Base-by-base conservation (phyloP, 2,113 vertebrate genomes). In the Ranitomeya variabilis region DNA sequence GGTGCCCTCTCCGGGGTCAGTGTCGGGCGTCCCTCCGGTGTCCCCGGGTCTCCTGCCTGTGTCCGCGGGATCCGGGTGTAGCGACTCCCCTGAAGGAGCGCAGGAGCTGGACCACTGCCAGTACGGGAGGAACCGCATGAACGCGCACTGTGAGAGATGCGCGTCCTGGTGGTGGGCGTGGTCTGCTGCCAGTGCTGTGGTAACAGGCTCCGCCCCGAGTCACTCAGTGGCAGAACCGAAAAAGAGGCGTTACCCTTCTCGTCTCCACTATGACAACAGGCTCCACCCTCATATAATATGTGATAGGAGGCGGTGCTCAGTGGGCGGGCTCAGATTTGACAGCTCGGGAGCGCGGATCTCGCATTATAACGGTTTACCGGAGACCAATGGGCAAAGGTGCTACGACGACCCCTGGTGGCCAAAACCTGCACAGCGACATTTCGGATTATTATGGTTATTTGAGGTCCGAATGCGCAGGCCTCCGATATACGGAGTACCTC, bases 311-410 rank as follows among this genome's bases (percentile, higher is more conserved):
- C 83, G 83, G 55, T 7, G 10, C 51, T 21, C 37, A 45, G 12
- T 7, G 62, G 86, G 77, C 23, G 86, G 60, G 18, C 62, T n/a
- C 51, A 31, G 14, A 19, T 79, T 80, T 87, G 86, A 87, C 86
- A 87, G 86, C 77, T 87, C 86, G 62, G 14, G 86, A 23, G 66
- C 51, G 76, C 86, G 62, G 8, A 23, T 11, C 23, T 8, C 23
- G 10, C 19, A 69, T 76, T 66, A 80, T 87, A 87, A 87, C 86
- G 86, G 86, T 87, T 80, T 62, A 86, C 37, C 37, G 37, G 37
- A 45, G 37, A 3, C 37, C 37, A 45, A 45, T 45, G 37, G 37
- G 37, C 3, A 12, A 9, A 69, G 62, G 23, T 14, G 15, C 26
- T n/a, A 11, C 6, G 66, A 62, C 62, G 26, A 77, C 86, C 21